Evolutionary conservation across 1,140 invertebrate genomes (phyloP).

Genomic region (Colletes gigas): DNA sequence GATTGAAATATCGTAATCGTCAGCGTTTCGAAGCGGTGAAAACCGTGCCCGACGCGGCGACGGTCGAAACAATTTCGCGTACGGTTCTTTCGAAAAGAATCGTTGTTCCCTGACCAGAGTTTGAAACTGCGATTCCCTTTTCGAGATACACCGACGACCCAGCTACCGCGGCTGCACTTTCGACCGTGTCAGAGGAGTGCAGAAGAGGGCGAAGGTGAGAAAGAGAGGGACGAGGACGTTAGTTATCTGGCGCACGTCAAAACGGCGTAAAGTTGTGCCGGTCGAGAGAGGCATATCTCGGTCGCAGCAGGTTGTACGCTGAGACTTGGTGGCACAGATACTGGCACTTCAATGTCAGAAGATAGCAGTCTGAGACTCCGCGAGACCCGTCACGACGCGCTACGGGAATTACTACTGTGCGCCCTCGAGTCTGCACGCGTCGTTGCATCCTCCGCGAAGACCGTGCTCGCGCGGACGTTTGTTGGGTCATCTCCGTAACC

Average conservation of each 20-base stretch:
- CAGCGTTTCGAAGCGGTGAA: too few species aligned
- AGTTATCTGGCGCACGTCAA: conserved; percentile 76
- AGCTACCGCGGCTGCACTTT: conserved; percentile 22
- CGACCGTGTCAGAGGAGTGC: conserved; percentile 16
- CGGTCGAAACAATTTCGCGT: too few species aligned
- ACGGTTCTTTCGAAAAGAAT: too few species aligned
- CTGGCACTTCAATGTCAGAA: conserved; percentile 76
- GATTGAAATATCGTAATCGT: too few species aligned
- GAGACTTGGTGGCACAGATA: conserved; percentile 74
- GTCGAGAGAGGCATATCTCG: conserved; percentile 69
- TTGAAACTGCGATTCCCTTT: not conserved
- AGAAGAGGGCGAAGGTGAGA: conserved; percentile 51
- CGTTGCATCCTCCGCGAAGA: conserved; percentile 9
- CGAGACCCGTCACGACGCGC: conserved; percentile 54
- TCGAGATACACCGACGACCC: not conserved
- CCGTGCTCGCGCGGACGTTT: conserved; percentile 23
- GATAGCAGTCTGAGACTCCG: conserved; percentile 66
- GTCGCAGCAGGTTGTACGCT: conserved; percentile 72
- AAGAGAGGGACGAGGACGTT: conserved; percentile 59
- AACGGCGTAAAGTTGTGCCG: conserved; percentile 76
- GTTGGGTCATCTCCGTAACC: conserved; percentile 49
- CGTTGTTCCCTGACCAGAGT: not conserved
- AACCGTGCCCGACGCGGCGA: too few species aligned
- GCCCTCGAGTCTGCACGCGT: conserved; percentile 27
- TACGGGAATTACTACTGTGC: conserved; percentile 41